Base-by-base conservation (phyloP, 2,888 invertebrate species). In the Apomyelois bistriatella region DNA sequence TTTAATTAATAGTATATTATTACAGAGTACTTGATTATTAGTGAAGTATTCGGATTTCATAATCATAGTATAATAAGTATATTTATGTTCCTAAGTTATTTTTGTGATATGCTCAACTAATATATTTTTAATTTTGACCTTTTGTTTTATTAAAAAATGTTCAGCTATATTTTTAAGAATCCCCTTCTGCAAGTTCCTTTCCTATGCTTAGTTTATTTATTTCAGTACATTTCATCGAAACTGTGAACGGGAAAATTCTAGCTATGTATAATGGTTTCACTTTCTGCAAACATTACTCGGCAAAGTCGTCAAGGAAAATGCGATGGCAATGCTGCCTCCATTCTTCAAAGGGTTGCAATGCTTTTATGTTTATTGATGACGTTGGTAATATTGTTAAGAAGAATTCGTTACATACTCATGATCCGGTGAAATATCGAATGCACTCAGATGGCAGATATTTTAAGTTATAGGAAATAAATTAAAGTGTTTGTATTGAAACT, bases 191-290 rank as follows among this genome's bases (percentile, higher is more conserved):
- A 5, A 22, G 22, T 22, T 22, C 22, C 22, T 22, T 22, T 22
- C 22, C 22, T 22, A 22, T 22, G n/a, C n/a, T n/a, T 22, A 17
- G 17, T 16, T 28, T 22, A 10, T 15, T 12, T 7, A n/a, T 47
- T 49, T 40, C 49, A 49, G 49, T 13, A 2, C 8, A 13, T 13
- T 49, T 49, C 40, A 40, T 49, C 17, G 28, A 28, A 40, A 49
- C 49, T 5, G 13, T 13, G n/a, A 28, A 9, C 9, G 40, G 49
- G 6, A 40, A 40, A 12, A 40, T 8, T 16, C 30, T 49, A 30
- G 38, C 38, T 10, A 30, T 49, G 40, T 10, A 38, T 3, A 40
- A 40, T 8, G 49, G 40, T 1, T 49, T 30, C 16, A 40, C 40
- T 13, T 49, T 30, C 40, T 49, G 49, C 16, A 40, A 28, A 40